Conservation (phyloP, 2,888 invertebrate genomes). For the Drosophila putrida region DNA sequence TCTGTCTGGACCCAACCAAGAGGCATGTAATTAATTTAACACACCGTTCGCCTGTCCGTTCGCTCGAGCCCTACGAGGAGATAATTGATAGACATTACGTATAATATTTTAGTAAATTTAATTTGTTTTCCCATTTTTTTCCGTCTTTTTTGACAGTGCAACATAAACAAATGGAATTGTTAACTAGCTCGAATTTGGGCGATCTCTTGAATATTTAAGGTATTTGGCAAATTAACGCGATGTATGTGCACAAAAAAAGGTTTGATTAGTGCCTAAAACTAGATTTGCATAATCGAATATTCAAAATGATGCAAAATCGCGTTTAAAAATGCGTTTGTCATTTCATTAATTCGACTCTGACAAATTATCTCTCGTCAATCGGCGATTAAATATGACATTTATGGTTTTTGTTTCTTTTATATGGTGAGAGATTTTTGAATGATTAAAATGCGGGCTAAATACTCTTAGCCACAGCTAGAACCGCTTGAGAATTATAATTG, state of each 20-base stretch:
- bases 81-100: constrained; percentile 36
- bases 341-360: constrained; percentile 38
- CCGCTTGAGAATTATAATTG: not conserved
- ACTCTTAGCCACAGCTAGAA: not conserved
- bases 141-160: constrained; percentile 4
- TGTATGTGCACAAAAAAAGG: not conserved
- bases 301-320: constrained; percentile 26
- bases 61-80: constrained; percentile 18
- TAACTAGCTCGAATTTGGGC: constrained; percentile 14
- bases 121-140: not conserved
- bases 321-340: constrained; percentile 49
- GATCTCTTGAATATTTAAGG: constrained; percentile 21
- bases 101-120: constrained; percentile 17
- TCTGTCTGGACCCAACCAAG: constrained; percentile 13
- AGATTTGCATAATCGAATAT: constrained; percentile 45
- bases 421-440: constrained; percentile 4
- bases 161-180: constrained; percentile 16
- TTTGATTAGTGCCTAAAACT: constrained; percentile 16
- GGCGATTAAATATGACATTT: constrained; percentile 22
- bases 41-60: constrained; percentile 26
- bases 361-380: constrained; percentile 26
- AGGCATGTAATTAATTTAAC: constrained; percentile 39
- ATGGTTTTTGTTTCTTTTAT: constrained; percentile 2
- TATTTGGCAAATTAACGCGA: constrained; percentile 45
- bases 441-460: not conserved